Evolutionary conservation across 2,888 invertebrate species (phyloP).

Genomic region (Poecilus cupreus): DNA sequence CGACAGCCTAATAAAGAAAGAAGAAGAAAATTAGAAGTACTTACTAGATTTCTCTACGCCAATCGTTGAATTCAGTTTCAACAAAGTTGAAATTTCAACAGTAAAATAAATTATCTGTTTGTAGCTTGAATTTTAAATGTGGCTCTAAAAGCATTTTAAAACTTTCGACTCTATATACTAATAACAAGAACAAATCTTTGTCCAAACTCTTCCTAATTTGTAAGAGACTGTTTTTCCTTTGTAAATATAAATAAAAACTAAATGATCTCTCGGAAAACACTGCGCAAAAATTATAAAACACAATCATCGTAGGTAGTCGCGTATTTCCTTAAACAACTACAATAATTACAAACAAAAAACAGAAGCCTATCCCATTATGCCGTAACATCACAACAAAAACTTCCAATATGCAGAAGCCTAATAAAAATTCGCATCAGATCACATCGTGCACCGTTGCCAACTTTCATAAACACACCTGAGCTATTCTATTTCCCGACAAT

Average conservation of each 20-base stretch:
- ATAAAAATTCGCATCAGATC: conserved; percentile 42
- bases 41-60: no score
- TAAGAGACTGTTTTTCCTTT: background rate
- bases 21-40: no score
- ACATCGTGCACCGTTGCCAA: conserved; percentile 61
- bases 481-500: conserved; percentile 63
- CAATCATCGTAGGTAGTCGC: background rate
- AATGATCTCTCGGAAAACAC: background rate
- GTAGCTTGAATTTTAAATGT: no score
- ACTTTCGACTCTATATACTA: no score
- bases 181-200: no score
- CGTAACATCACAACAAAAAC: conserved; percentile 29
- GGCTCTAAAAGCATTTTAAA: no score
- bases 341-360: conserved; percentile 39
- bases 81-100: no score
- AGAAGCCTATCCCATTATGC: conserved; percentile 37
- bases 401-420: conserved; percentile 36
- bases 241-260: conserved; percentile 19
- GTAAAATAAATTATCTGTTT: no score
- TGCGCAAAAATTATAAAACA: background rate
- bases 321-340: conserved; percentile 25
- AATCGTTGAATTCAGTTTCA: no score
- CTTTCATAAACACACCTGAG: conserved; percentile 22
- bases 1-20: no score
- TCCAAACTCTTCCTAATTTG: background rate